A percentile compares a stretch with the other conserved stretches of the same genome.
phyloP scores from a whole-genome alignment of 2,797 vertebrate genomes.

The Hybognathus amarus region DNA sequence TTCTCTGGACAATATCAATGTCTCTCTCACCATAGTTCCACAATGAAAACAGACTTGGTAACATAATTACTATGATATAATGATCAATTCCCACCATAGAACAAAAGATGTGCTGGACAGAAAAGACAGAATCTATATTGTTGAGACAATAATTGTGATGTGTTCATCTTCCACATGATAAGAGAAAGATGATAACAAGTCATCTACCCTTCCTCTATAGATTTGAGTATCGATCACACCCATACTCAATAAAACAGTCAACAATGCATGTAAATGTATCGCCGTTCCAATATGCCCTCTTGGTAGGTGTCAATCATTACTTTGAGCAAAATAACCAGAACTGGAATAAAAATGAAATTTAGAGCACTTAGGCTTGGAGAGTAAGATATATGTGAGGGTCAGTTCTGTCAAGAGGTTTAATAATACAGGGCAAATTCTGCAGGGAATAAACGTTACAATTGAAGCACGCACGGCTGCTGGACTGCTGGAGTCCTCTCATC shows the following conservation, averaged over 20 bases:
- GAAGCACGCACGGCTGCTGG: slow-evolving; percentile 8
- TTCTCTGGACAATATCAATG: slow-evolving; percentile 57
- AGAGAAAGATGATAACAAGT: slow-evolving; percentile 42
- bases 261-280: slow-evolving; percentile 36
- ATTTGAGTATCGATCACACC: slow-evolving; percentile 26
- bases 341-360: slow-evolving; percentile 4
- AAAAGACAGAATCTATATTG: slow-evolving; percentile 38
- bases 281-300: neutral
- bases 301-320: slow-evolving; percentile 2
- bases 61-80: slow-evolving; percentile 46
- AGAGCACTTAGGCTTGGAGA: slow-evolving; percentile 14
- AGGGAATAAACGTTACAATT: slow-evolving; percentile 40
- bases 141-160: slow-evolving; percentile 46
- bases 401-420: slow-evolving; percentile 44
- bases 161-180: slow-evolving; percentile 46
- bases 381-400: slow-evolving; percentile 25
- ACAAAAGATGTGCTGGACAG: slow-evolving; percentile 16
- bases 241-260: slow-evolving; percentile 18
- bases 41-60: slow-evolving; percentile 17
- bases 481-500: slow-evolving; percentile 33
- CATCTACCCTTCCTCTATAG: slow-evolving; percentile 40
- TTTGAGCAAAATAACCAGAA: slow-evolving; percentile 20
- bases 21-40: neutral
- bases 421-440: slow-evolving; percentile 36
- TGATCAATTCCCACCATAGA: slow-evolving; percentile 32